Conservation (phyloP, 2,113 vertebrate genomes). For the Cyphomyrus discorhynchus region DNA sequence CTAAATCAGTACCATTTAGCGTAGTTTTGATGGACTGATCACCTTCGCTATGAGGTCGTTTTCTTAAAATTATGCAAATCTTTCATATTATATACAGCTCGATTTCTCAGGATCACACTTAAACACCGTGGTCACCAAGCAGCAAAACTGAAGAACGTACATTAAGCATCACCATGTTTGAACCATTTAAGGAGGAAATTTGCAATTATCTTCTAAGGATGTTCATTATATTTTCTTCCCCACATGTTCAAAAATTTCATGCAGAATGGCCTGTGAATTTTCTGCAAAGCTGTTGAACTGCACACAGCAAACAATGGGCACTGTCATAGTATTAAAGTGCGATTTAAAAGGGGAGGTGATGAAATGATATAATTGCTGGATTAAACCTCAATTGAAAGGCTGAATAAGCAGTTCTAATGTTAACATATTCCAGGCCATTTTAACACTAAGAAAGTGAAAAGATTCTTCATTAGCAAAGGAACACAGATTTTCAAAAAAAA, state of each 20-base stretch:
- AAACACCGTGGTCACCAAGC: not conserved
- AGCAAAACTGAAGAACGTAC: not conserved
- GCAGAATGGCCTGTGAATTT: not conserved
- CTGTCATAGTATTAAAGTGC: not conserved
- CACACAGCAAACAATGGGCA: not conserved
- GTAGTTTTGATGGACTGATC: not conserved
- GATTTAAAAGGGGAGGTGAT: not conserved
- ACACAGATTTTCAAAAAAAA: not conserved
- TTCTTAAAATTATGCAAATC: not conserved
- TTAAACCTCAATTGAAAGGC: not conserved
- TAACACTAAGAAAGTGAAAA: not conserved
- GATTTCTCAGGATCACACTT: not conserved
- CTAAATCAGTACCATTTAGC: not conserved
- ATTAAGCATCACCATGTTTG: not conserved
- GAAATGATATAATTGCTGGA: not conserved
- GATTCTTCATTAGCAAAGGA: not conserved
- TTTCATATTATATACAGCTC: not conserved
- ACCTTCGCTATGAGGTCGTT: not conserved
- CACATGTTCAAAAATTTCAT: not conserved
- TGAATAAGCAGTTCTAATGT: not conserved
- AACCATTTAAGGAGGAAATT: not conserved
- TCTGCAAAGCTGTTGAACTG: not conserved
- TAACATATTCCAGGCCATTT: not conserved
- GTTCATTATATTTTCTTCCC: not conserved
- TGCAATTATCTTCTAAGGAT: not conserved